Conservation (phyloP, 2,888 invertebrate species). For the Machimus atricapillus region DNA sequence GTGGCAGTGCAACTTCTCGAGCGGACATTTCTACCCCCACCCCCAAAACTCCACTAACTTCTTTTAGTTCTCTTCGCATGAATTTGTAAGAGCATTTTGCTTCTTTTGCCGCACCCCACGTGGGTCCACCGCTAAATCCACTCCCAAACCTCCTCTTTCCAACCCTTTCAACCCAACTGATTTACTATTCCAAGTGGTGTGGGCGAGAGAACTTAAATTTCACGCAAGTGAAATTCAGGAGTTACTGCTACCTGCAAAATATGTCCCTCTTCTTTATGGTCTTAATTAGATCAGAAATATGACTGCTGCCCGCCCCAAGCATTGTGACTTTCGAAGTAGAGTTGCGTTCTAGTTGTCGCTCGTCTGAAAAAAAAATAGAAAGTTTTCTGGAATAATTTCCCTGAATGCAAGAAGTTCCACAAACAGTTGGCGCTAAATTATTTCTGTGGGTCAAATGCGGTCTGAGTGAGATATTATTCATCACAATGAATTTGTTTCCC, state of each 20-base stretch:
- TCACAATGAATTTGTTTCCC: neutral
- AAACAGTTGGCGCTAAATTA: neutral
- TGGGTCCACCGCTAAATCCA: neutral
- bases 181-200: neutral
- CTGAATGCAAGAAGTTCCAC: neutral
- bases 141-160: neutral
- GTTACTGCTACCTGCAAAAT: neutral
- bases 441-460: neutral
- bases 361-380: neutral
- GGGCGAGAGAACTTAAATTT: neutral
- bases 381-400: neutral
- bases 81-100: neutral
- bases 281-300: neutral
- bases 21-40: neutral
- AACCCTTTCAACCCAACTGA: neutral
- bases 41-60: neutral
- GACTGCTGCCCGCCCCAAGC: neutral
- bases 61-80: neutral
- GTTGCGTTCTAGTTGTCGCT: neutral
- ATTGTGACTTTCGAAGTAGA: neutral
- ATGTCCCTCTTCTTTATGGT: neutral
- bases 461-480: neutral
- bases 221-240: neutral
- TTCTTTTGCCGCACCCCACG: neutral
- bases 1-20: neutral